Conservation (phyloP, 2,113 vertebrate genomes). For the Arizona elegans region DNA sequence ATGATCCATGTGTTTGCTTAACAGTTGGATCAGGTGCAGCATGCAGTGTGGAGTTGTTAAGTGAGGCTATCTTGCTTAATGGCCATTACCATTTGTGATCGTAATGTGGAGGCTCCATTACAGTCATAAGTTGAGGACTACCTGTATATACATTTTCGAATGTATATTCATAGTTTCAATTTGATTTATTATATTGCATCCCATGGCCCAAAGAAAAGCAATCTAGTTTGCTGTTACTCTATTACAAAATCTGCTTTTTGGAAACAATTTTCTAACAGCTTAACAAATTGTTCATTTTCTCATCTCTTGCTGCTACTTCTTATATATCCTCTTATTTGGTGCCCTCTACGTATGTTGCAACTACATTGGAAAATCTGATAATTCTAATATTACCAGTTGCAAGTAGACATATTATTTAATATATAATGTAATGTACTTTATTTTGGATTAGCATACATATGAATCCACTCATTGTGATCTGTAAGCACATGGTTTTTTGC, state of each 20-base stretch:
- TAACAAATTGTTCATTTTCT: not conserved
- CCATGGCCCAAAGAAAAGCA: not conserved
- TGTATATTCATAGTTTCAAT: constrained; percentile 16
- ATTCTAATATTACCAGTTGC: not conserved
- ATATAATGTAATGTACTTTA: not conserved
- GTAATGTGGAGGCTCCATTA: not conserved
- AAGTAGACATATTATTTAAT: not conserved
- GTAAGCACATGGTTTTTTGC: not conserved
- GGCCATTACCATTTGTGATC: not conserved
- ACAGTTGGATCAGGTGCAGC: not conserved
- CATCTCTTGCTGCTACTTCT: not conserved
- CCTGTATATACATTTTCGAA: constrained; percentile 1
- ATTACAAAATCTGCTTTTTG: not conserved
- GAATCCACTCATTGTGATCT: not conserved
- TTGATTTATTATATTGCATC: constrained; percentile 17
- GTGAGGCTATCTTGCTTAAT: not conserved
- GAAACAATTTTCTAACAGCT: not conserved
- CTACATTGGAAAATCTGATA: not conserved
- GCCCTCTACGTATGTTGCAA: not conserved
- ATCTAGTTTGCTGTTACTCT: not conserved
- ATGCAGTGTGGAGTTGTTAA: not conserved
- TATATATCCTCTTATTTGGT: not conserved
- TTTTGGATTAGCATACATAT: not conserved
- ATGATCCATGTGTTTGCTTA: not conserved
- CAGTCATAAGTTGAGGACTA: not conserved